Base-by-base conservation (phyloP, 2,888 invertebrate species). In the Galerucella pusilla region DNA sequence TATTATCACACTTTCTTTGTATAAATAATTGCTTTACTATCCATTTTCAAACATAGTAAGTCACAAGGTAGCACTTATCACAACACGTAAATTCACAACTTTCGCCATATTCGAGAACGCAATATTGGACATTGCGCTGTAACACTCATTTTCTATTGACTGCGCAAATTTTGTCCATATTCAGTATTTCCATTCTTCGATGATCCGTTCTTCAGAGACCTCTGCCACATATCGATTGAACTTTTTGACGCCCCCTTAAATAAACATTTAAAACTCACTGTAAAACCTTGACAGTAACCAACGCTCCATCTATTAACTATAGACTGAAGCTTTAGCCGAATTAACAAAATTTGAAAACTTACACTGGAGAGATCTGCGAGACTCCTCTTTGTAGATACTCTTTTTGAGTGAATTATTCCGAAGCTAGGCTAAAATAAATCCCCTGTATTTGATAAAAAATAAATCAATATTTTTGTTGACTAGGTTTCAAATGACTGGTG, bases 41-140 rank as follows among this genome's bases (percentile, higher is more conserved):
- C 91, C 91, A 91, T 91, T 91, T 90, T 91, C 91, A 89, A 91
- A 90, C 90, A 91, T 88, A 90, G 90, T 90, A 90, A 84, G 90
- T 90, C 90, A 90, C 91, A 91, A 91, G 89, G 90, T 91, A 90
- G 90, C 87, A 90, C 90, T 90, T 90, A 89, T 87, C 87, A 89
- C 88, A 90, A 89, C 90, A 88, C 90, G 91, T 84, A 84, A 83
- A 85, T 82, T 83, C 83, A 82, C 84, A 81, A 84, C 83, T 85
- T 85, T 86, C 86, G 87, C 87, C 87, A 87, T 87, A 82, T 87
- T 87, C 84, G 80, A 83, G 83, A 83, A 83, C 81, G 80, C 82
- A 82, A 83, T 86, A 84, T 85, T 82, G 85, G 84, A 83, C 83
- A 82, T 84, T 85, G 85, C 84, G 85, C 85, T 74, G 81, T 81